Evolutionary conservation across 2,797 vertebrate genomes (phyloP).

Genomic region (Rhincodon typus): DNA sequence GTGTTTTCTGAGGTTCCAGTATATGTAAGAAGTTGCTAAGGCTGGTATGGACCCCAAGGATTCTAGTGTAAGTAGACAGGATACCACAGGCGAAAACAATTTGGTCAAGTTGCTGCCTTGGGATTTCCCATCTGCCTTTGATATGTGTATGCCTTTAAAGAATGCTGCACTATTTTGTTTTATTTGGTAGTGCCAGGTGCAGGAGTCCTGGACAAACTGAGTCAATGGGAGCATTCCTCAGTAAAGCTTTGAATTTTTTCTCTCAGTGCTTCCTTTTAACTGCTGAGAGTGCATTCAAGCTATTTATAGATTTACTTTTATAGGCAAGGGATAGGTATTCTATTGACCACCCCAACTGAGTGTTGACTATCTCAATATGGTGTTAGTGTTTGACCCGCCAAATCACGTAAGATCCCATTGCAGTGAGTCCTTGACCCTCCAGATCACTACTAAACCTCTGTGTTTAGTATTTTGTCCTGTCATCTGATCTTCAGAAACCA

Average conservation of each 20-base stretch:
- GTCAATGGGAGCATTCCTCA: background rate
- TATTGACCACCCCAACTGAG: background rate
- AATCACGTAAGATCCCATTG: background rate
- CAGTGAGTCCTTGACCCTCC: background rate
- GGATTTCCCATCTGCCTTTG: background rate
- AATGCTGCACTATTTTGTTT: background rate
- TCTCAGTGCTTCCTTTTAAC: background rate
- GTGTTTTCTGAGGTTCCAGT: background rate
- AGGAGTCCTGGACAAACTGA: background rate
- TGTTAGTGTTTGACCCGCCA: background rate
- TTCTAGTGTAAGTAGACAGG: background rate
- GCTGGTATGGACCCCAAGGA: too few species aligned
- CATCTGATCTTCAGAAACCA: background rate
- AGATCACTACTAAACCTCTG: background rate
- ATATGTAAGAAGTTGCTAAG: background rate
- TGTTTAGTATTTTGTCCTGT: background rate
- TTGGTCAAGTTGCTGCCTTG: background rate
- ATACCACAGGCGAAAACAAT: background rate
- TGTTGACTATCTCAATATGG: background rate
- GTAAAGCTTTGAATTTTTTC: background rate
- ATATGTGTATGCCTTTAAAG: background rate
- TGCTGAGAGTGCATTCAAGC: background rate
- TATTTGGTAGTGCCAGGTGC: background rate
- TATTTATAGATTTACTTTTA: background rate
- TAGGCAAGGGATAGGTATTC: background rate